Percentiles rank a stretch among this genome's conserved stretches.
Evolutionary conservation across 1,140 invertebrate genomes (phyloP).

Genomic region (Drosophila kanapiae): DNA sequence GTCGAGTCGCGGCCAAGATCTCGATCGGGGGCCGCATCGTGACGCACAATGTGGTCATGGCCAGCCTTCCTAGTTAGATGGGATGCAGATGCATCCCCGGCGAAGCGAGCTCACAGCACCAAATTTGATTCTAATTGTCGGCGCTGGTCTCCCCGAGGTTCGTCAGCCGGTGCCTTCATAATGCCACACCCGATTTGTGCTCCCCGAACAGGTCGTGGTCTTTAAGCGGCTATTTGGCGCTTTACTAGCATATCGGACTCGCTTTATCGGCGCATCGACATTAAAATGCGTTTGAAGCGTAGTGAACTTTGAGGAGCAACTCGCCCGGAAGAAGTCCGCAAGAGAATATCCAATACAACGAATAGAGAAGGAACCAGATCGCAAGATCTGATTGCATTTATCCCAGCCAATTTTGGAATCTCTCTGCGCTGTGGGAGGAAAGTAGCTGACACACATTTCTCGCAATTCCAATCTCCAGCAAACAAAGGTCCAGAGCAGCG

Average conservation of each 20-base stretch:
- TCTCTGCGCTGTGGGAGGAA: neutral
- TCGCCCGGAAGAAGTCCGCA: neutral
- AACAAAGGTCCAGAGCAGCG: slow-evolving; percentile 23
- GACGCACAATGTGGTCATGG: slow-evolving; percentile 76
- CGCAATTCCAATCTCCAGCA: slow-evolving; percentile 33
- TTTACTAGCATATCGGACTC: slow-evolving; percentile 42
- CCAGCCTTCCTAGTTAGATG: slow-evolving; percentile 50
- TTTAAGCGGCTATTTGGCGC: slow-evolving; percentile 37
- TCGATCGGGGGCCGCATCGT: slow-evolving; percentile 58
- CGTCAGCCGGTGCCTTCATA: slow-evolving; percentile 43
- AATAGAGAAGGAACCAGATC: slow-evolving; percentile 1
- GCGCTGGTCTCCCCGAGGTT: slow-evolving; percentile 25
- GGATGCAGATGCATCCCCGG: slow-evolving; percentile 22
- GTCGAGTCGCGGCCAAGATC: slow-evolving; percentile 34
- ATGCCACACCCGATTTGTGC: slow-evolving; percentile 45
- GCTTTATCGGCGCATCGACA: slow-evolving; percentile 33
- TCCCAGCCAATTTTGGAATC: neutral
- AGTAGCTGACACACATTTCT: slow-evolving; percentile 52
- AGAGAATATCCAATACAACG: slow-evolving; percentile 5
- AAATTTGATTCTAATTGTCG: slow-evolving; percentile 84
- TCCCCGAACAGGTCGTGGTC: slow-evolving; percentile 24
- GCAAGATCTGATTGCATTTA: neutral
- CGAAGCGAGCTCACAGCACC: slow-evolving; percentile 27
- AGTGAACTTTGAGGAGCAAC: neutral
- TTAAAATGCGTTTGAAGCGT: slow-evolving; percentile 21